A percentile compares a stretch with the other conserved stretches of the same genome.
phyloP scores from a whole-genome alignment of 2,113 vertebrate species.

The Prionailurus bengalensis region DNA sequence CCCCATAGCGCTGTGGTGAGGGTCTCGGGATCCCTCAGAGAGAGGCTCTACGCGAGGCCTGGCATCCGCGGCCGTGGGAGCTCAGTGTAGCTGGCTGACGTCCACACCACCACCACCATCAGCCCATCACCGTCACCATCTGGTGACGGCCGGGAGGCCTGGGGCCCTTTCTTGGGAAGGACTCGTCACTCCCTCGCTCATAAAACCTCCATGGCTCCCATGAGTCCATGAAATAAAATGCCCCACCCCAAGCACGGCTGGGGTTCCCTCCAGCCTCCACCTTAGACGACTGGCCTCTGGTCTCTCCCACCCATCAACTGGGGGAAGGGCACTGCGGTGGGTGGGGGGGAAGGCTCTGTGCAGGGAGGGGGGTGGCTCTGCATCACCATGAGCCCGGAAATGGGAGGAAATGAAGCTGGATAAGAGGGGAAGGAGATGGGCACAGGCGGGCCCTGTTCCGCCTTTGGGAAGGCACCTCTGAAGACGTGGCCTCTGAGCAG shows the following conservation, averaged over 20 bases:
- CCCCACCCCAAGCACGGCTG: not conserved
- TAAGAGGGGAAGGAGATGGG: not conserved
- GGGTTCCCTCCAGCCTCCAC: not conserved
- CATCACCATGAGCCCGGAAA: accelerated
- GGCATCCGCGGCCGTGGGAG: accelerated
- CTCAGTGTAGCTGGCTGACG: not conserved
- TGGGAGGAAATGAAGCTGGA: not conserved
- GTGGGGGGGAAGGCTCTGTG: too few species aligned
- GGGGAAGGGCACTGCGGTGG: too few species aligned
- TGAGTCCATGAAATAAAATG: not conserved
- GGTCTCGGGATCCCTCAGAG: accelerated
- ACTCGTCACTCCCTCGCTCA: accelerated
- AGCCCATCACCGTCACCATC: not conserved
- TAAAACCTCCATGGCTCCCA: not conserved
- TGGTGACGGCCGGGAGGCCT: not conserved
- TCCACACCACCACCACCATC: not conserved
- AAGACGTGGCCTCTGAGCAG: not conserved
- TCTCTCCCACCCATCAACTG: not conserved
- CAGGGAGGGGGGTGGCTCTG: not conserved
- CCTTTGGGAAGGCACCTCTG: not conserved
- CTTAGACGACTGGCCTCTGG: not conserved
- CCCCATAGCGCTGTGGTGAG: accelerated
- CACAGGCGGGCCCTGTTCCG: accelerated
- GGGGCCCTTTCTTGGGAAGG: not conserved
- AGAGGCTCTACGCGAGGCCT: not conserved